A percentile compares a stretch with the other conserved stretches of the same genome.
Conservation (phyloP, 2,888 invertebrate species). For the Andrena bucephala region DNA sequence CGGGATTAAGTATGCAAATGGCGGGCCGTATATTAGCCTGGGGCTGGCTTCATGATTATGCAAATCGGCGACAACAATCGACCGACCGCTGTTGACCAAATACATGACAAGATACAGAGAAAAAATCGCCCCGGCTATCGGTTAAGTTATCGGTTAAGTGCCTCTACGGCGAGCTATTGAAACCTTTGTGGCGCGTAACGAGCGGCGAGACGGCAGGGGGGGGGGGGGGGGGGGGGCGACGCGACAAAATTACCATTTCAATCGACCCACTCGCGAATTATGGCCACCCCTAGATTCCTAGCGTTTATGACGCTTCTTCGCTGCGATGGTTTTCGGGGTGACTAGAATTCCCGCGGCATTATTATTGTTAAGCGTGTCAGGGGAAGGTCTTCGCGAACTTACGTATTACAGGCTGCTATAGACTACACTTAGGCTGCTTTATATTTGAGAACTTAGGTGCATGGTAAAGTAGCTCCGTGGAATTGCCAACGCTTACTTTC, state of each 20-base stretch:
- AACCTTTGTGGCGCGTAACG: conserved; percentile 46
- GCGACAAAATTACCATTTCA: conserved; percentile 38
- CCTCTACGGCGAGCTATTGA: conserved; percentile 37
- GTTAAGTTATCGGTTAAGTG: conserved; percentile 44
- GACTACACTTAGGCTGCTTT: too few species aligned
- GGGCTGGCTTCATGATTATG: conserved; percentile 51
- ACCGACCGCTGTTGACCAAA: conserved; percentile 18
- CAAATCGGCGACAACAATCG: conserved; percentile 55
- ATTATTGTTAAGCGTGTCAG: too few species aligned
- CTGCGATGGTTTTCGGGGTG: neutral
- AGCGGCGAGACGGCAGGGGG: conserved; percentile 6
- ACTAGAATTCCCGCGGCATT: too few species aligned
- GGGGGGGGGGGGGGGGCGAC: neutral
- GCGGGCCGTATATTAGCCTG: conserved; percentile 37
- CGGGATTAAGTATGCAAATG: conserved; percentile 62
- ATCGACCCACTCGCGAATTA: conserved; percentile 7
- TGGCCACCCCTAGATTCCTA: conserved; percentile 10
- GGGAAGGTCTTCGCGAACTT: too few species aligned
- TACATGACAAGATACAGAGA: conserved; percentile 17
- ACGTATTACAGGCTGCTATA: too few species aligned
- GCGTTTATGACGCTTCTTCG: neutral
- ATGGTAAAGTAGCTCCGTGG: too few species aligned
- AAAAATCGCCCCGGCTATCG: conserved; percentile 22
- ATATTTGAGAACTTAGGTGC: too few species aligned
- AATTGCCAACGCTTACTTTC: too few species aligned